Evolutionary conservation across 2,113 vertebrate species (phyloP).

Genomic region (Pardalotus punctatus): DNA sequence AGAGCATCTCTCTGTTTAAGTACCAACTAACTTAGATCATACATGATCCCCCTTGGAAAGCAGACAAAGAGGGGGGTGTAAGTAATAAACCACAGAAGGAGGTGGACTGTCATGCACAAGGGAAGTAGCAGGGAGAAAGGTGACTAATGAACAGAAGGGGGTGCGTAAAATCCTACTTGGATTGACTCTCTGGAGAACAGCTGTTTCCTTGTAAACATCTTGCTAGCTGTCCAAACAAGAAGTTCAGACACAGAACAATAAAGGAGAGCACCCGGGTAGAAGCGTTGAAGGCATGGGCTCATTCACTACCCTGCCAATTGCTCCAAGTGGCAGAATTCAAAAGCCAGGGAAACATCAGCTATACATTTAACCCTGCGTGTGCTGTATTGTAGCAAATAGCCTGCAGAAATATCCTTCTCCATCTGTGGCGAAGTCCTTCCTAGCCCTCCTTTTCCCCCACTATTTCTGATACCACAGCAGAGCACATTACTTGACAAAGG

Average conservation of each 20-base stretch:
- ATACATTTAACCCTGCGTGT: neutral
- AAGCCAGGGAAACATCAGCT: neutral
- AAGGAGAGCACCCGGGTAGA: slow-evolving; percentile 9
- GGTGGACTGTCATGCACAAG: neutral
- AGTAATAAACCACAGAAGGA: slow-evolving; percentile 40
- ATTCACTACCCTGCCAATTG: slow-evolving; percentile 10
- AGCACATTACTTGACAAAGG: neutral
- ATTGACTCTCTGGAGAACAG: slow-evolving; percentile 61
- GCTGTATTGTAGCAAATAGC: neutral
- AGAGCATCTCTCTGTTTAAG: slow-evolving; percentile 28
- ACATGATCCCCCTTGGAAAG: slow-evolving; percentile 10
- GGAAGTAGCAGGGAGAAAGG: slow-evolving; percentile 30
- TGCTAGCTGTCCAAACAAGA: slow-evolving; percentile 66
- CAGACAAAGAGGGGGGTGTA: neutral
- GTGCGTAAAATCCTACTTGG: slow-evolving; percentile 60
- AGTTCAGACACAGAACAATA: slow-evolving; percentile 50
- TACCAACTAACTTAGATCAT: slow-evolving; percentile 9
- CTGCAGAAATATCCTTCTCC: neutral
- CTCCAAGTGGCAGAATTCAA: slow-evolving; percentile 39
- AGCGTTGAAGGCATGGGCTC: neutral
- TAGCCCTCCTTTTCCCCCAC: neutral
- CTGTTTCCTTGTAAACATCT: slow-evolving; percentile 70
- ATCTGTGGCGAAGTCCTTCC: neutral
- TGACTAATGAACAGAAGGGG: slow-evolving; percentile 61
- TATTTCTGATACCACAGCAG: neutral